A percentile compares a stretch with the other conserved stretches of the same genome.
These are phyloP conservation scores for Cataglyphis hispanica DNA, from an alignment of 1,140 invertebrate genomes.

Conservation along the genomic window DNA sequence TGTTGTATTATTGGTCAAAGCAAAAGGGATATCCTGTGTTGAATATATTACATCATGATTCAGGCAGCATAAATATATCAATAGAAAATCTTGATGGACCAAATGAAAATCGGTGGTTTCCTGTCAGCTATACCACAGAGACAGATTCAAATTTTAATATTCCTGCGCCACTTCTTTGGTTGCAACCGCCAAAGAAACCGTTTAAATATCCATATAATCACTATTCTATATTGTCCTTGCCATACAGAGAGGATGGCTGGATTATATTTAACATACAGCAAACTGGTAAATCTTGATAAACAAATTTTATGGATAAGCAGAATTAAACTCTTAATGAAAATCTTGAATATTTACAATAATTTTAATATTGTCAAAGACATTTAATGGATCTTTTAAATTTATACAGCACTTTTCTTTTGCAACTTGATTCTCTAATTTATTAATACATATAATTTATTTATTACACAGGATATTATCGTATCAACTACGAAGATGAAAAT, in stretches of 20 bases:
- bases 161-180: too few relatives aligned
- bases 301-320: too few relatives aligned
- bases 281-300: background rate
- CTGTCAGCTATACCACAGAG: background rate
- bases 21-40: slow-evolving; percentile 90
- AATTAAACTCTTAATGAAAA: too few relatives aligned
- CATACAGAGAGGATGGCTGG: background rate
- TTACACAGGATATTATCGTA: slow-evolving; percentile 8
- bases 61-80: slow-evolving; percentile 18
- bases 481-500: background rate
- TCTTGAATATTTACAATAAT: too few relatives aligned
- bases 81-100: background rate
- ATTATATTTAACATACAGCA: background rate
- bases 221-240: too few relatives aligned
- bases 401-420: background rate
- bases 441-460: background rate
- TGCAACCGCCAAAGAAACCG: too few relatives aligned
- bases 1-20: slow-evolving; percentile 90
- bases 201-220: too few relatives aligned
- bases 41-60: slow-evolving; percentile 86
- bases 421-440: background rate
- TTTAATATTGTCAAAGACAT: too few relatives aligned
- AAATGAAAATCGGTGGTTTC: background rate
- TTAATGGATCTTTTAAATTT: background rate
- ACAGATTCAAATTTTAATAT: background rate